These are phyloP conservation scores for Acrossocheilus fasciatus DNA, from an alignment of 2,797 vertebrate species.

Conservation along the genomic window DNA sequence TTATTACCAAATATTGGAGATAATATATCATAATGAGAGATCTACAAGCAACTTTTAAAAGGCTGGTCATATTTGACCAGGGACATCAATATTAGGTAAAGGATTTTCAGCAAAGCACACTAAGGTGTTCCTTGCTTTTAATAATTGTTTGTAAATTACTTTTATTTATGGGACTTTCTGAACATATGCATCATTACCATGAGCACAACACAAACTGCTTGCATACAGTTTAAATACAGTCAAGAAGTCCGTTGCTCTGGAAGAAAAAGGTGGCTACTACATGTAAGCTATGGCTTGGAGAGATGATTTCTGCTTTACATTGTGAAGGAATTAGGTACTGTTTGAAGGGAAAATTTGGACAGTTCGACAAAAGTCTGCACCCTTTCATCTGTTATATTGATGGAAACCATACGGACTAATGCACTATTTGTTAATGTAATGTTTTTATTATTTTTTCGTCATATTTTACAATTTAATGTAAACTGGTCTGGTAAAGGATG, in stretches of 20 bases:
- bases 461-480: too few relatives aligned
- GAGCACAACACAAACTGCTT: background rate
- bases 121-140: background rate
- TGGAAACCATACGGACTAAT: background rate
- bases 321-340: background rate
- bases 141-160: background rate
- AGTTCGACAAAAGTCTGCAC: slow-evolving; percentile 16
- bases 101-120: background rate
- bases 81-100: background rate
- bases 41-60: background rate
- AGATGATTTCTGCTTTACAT: background rate
- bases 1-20: too few relatives aligned
- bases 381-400: background rate
- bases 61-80: background rate
- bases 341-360: background rate
- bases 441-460: too few relatives aligned
- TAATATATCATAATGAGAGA: background rate
- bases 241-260: background rate
- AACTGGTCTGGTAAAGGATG: too few relatives aligned
- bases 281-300: too few relatives aligned
- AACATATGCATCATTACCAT: background rate
- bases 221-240: background rate
- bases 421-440: too few relatives aligned
- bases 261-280: too few relatives aligned
- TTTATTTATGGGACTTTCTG: background rate